Conservation (phyloP, 2,888 invertebrate genomes). For the Epsilonema sp. region DNA sequence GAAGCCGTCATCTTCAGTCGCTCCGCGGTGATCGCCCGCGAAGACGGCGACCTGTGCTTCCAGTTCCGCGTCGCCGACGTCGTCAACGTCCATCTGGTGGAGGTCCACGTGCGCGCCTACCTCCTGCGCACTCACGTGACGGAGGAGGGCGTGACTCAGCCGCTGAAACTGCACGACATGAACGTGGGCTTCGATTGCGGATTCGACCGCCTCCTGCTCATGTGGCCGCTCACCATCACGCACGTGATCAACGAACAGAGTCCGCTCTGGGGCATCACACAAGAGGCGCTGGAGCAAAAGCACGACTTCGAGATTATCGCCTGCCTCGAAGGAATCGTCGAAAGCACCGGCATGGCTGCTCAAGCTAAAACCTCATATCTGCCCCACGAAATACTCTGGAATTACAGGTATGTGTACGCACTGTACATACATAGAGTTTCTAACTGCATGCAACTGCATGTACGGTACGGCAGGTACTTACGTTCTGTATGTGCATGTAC, state of each 20-base stretch:
- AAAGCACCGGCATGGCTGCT: constrained; percentile 1
- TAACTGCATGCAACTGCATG: too few relatives aligned
- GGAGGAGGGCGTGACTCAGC: not conserved
- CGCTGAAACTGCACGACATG: not conserved
- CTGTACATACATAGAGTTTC: too few relatives aligned
- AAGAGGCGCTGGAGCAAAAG: not conserved
- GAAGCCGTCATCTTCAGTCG: constrained; percentile 4
- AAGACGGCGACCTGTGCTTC: not conserved
- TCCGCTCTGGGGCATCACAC: not conserved
- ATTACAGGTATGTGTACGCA: too few relatives aligned
- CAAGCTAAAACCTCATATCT: constrained; percentile 3
- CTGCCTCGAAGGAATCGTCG: constrained; percentile 1
- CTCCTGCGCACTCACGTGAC: not conserved
- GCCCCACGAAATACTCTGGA: constrained; percentile 3
- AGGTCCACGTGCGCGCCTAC: not conserved
- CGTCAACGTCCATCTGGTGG: not conserved
- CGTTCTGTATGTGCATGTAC: too few relatives aligned
- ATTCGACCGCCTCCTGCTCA: not conserved
- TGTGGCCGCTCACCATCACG: constrained; percentile 1
- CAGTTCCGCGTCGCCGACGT: constrained; percentile 4
- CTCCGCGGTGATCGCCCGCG: not conserved
- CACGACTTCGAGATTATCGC: constrained; percentile 2
- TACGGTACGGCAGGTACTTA: too few relatives aligned
- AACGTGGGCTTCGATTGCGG: constrained; percentile 3
- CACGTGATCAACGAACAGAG: constrained; percentile 3